Base-by-base conservation (phyloP, 2,113 vertebrate genomes). In the Zingel zingel region DNA sequence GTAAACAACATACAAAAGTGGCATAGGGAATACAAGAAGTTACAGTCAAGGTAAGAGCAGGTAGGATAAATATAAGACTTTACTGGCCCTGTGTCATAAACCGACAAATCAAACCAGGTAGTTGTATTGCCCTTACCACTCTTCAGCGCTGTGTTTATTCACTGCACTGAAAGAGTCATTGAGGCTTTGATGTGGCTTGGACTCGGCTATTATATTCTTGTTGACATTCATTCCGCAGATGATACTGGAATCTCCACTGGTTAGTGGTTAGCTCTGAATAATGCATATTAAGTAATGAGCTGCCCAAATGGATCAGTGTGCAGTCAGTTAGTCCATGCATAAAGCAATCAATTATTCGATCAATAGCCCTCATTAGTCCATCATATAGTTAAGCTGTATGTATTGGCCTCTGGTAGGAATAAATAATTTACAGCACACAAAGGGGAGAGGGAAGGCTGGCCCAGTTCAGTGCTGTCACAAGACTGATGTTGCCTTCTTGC, bases 341-440 rank as follows among this genome's bases (percentile, higher is more conserved):
- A 93, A 95, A 96, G 90, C 94, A 95, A 95, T 96, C 95, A 95
- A 95, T 96, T 95, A 95, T 87, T 92, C 61, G 75, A 95, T 96
- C 94, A 92, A 95, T 96, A 95, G 81, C 86, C 88, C 89, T 95
- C 93, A 92, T 92, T 94, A 92, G 87, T 77, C 89, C 90, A 88
- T 94, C 91, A 94, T 93, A 94, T 91, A 94, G 93, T 95, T 94
- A 93, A 93, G 83, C 84, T 88, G 80, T 89, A 91, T 92, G 82
- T 91, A 89, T 87, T 83, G 82, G 84, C 83, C 84, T 88, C 73
- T 71, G 82, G 87, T 84, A 84, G 82, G 63, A 43, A 85, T 95
- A 74, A 94, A 94, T 95, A 89, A 96, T 95, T 94, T 79, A 94
- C 53, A 64, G 64, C 25, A 78, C 79, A 48, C 87, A 79, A 81